Percentiles rank a stretch among this genome's conserved stretches.
Conservation (phyloP, 1,140 invertebrate genomes). For the Bombus confusus region DNA sequence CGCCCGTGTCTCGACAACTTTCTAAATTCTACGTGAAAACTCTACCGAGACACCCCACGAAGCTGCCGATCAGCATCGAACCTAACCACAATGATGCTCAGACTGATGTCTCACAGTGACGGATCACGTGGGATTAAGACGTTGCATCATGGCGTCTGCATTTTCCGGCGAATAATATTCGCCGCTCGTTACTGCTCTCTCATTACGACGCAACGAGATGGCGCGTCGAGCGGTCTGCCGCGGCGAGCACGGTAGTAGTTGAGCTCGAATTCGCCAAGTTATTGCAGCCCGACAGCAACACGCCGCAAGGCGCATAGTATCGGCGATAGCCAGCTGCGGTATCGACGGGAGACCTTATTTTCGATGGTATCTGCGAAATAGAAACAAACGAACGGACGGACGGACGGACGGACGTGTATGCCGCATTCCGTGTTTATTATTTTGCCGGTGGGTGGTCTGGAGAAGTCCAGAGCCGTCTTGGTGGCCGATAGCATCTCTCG, state of each 20-base stretch:
- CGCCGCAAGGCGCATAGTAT: not conserved
- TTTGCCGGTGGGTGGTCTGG: constrained; percentile 79
- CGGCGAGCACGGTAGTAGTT: not conserved
- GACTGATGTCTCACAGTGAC: not conserved
- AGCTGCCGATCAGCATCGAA: not conserved
- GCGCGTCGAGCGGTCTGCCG: not conserved
- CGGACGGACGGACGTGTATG: constrained; percentile 68
- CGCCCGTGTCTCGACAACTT: not conserved
- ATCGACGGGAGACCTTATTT: constrained; percentile 54
- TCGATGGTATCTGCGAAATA: constrained; percentile 70
- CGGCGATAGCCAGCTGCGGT: constrained; percentile 46
- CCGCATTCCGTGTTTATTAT: constrained; percentile 79
- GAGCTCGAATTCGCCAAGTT: not conserved
- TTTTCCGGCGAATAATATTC: not conserved
- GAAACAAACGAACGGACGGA: constrained; percentile 62
- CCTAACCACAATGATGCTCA: no score
- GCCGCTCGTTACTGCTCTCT: not conserved
- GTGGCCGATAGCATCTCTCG: constrained; percentile 78
- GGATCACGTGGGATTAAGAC: not conserved
- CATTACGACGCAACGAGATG: not conserved
- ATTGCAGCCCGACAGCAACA: not conserved
- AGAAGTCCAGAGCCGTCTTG: constrained; percentile 76
- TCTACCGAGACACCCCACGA: not conserved
- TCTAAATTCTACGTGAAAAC: not conserved
- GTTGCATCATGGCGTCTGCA: not conserved